phyloP scores from a whole-genome alignment of 1,140 invertebrate species.

The Scaptomyza montana region DNA sequence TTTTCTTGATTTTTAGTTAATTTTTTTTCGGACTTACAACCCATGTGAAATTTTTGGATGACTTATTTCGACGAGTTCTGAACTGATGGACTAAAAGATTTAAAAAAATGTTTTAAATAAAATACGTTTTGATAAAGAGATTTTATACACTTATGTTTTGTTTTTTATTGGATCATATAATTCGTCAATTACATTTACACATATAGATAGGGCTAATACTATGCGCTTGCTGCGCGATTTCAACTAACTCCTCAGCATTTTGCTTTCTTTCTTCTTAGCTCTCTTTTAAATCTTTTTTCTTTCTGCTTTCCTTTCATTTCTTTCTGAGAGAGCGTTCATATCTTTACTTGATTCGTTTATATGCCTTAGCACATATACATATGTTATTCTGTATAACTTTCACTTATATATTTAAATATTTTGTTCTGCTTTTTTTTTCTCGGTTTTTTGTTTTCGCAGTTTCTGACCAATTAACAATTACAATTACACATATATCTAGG shows the following conservation, averaged over 20 bases:
- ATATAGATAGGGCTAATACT: slow-evolving; percentile 77
- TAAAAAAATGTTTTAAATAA: not conserved
- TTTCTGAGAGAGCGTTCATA: not conserved
- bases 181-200: slow-evolving; percentile 76
- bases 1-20: no score
- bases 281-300: not conserved
- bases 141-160: slow-evolving; percentile 46
- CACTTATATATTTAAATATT: slow-evolving; percentile 3
- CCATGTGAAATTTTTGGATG: no score
- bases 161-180: slow-evolving; percentile 72
- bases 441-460: not conserved
- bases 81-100: not conserved
- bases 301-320: no score
- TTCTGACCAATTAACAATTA: slow-evolving; percentile 68
- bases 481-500: slow-evolving; percentile 67
- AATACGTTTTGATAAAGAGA: slow-evolving; percentile 24
- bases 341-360: slow-evolving; percentile 17
- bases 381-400: not conserved
- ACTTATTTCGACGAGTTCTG: not conserved
- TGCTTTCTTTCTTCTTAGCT: slow-evolving; percentile 8
- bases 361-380: slow-evolving; percentile 26
- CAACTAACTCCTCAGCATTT: slow-evolving; percentile 47
- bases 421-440: not conserved
- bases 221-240: slow-evolving; percentile 71
- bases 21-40: no score